phyloP scores from a whole-genome alignment of 2,888 invertebrate species.

The Acleris emargana region DNA sequence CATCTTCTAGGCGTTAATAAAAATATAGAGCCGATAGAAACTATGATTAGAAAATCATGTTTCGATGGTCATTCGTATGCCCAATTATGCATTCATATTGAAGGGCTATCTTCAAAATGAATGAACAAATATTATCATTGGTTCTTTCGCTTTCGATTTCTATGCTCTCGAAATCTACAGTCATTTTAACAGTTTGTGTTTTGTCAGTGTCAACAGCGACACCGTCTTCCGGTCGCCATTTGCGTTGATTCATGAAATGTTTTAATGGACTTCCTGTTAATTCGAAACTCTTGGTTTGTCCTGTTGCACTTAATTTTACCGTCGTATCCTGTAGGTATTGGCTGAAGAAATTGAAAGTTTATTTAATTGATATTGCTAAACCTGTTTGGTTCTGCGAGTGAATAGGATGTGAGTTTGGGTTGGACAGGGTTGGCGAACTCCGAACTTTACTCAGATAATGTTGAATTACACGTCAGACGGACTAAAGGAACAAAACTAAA shows the following conservation, averaged over 20 bases:
- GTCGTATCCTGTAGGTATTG: too few relatives aligned
- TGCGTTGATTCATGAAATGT: slow-evolving; percentile 19
- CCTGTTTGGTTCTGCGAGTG: too few relatives aligned
- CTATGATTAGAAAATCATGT: slow-evolving; percentile 27
- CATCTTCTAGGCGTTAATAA: neutral
- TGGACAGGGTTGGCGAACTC: too few relatives aligned
- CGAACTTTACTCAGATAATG: too few relatives aligned
- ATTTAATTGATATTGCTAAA: too few relatives aligned
- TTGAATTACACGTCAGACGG: too few relatives aligned
- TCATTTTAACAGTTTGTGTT: slow-evolving; percentile 18
- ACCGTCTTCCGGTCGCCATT: slow-evolving; percentile 27
- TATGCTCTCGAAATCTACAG: slow-evolving; percentile 35
- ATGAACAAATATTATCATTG: slow-evolving; percentile 45
- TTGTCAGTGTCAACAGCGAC: slow-evolving; percentile 28
- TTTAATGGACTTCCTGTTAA: slow-evolving; percentile 26
- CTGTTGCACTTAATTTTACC: neutral
- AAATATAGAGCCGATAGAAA: too few relatives aligned
- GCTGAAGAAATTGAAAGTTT: too few relatives aligned
- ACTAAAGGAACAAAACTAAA: too few relatives aligned
- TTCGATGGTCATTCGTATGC: slow-evolving; percentile 25
- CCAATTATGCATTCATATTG: slow-evolving; percentile 4
- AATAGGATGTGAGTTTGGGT: neutral
- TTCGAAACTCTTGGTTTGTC: slow-evolving; percentile 15
- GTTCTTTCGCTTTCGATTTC: slow-evolving; percentile 47
- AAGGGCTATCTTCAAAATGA: slow-evolving; percentile 37